Evolutionary conservation across 2,888 invertebrate species (phyloP), one percentile per base, ranked within the genome.

Genomic region (Drosophila paucipuncta): DNA sequence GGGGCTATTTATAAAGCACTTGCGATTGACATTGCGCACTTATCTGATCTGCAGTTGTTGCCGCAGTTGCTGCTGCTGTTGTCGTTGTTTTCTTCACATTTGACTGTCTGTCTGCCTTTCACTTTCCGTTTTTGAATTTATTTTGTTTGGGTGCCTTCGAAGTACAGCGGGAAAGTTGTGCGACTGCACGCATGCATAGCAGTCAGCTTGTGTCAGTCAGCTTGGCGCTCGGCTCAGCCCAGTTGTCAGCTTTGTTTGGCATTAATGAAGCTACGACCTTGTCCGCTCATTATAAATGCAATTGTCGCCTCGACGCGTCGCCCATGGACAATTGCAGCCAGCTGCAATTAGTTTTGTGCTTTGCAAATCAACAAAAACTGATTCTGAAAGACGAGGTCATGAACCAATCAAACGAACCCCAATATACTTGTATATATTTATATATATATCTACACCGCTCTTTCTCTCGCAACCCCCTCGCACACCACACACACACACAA

Each of bases 21-120:
- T 78, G 76, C 68, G 53, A 65, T 76, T 78, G 78, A 80, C 80
- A 78, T 78, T 78, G 81, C 68, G 61, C 78, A 78, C 71, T 76
- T 58, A 57, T 67, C 62, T 50, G 62, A 70, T 52, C 30, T 52
- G 31, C 35, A 33, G 43, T 60, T 52, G 30, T 59, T 37, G 52
- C 3, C 16, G 11, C 6, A n/a, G 30, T 18, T n/a, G 50, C 13
- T 16, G 47, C 25, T 11, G 47, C 9, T 28, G 25, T 9, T 59
- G 13, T 49, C 22, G 18, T 22, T 64, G 53, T 16, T 54, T 61
- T 49, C 37, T 47, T 52, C 43, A 61, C 52, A 25, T 55, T 65
- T 30, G 25, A 22, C 35, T 47, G 65, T 37, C 33, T 33, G 78
- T 33, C 39, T 35, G 78, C 78, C 78, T 78, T 78, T 78, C 78